Evolutionary conservation across 2,113 vertebrate genomes (phyloP).

Genomic region (Phylloscopus trochiloides): DNA sequence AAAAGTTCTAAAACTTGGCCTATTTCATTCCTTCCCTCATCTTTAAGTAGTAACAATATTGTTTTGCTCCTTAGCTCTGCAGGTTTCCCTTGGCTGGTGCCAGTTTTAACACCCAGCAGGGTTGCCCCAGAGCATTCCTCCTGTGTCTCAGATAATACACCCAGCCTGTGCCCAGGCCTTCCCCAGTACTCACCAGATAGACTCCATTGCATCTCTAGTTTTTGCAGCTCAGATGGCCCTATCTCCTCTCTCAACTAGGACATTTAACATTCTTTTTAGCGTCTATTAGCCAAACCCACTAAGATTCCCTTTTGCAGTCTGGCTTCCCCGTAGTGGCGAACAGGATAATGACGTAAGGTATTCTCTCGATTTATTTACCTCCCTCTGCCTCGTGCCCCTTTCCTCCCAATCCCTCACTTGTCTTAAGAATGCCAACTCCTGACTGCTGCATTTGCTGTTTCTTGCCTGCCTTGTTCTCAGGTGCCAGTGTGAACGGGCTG

Average conservation of each 20-base stretch:
- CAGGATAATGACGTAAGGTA: background rate
- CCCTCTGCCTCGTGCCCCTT: background rate
- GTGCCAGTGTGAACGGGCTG: conserved; percentile 82
- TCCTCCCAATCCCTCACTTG: background rate
- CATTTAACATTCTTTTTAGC: conserved; percentile 1
- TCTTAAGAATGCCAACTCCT: accelerated
- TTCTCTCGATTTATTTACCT: background rate
- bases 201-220: background rate
- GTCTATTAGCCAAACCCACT: background rate
- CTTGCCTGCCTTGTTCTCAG: conserved; percentile 49
- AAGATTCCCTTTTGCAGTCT: background rate
- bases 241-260: background rate
- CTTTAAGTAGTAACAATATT: background rate
- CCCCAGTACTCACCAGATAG: background rate
- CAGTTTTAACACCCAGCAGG: background rate
- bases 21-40: background rate
- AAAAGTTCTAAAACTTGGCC: background rate
- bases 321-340: background rate
- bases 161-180: background rate
- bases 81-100: background rate
- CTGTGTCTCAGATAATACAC: background rate
- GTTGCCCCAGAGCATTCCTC: background rate
- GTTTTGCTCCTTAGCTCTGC: background rate
- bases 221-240: background rate
- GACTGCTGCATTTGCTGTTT: background rate